Evolutionary conservation across 92 coral and sea anemone species (phyloP).

Genomic region (Porites rus): DNA sequence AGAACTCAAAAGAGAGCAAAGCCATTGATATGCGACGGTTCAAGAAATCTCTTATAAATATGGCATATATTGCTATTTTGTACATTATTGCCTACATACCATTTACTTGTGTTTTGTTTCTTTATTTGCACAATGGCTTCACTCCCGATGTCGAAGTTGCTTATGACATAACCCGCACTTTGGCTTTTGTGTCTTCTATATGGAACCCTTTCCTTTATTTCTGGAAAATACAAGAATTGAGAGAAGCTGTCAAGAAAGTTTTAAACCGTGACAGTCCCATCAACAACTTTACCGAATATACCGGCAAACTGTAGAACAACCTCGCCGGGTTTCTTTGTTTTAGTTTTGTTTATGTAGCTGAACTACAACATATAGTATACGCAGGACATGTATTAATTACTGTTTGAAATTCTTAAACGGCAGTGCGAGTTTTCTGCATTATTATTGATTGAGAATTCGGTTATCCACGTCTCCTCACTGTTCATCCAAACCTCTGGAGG

Average conservation of each 20-base stretch:
- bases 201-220: constrained; percentile 67
- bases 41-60: constrained; percentile 56
- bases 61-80: constrained; percentile 62
- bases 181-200: constrained; percentile 53
- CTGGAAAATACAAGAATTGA: constrained; percentile 68
- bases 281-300: neutral
- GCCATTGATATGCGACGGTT: constrained; percentile 21
- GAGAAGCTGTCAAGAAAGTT: constrained; percentile 49
- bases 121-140: constrained; percentile 39
- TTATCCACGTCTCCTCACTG: too few species aligned
- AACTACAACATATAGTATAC: too few species aligned
- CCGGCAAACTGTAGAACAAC: neutral
- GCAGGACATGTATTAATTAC: too few species aligned
- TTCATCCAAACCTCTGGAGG: too few species aligned
- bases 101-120: constrained; percentile 57
- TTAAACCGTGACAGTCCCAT: neutral
- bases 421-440: too few species aligned
- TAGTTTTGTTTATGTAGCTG: too few species aligned
- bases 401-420: too few species aligned
- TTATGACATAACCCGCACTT: constrained; percentile 68
- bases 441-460: too few species aligned
- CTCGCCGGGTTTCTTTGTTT: too few species aligned
- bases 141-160: constrained; percentile 39
- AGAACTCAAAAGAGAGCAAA: neutral
- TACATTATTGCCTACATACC: constrained; percentile 64